A percentile compares a stretch with the other conserved stretches of the same genome.
phyloP scores from a whole-genome alignment of 1,140 invertebrate species.

The Heliconius himera region DNA sequence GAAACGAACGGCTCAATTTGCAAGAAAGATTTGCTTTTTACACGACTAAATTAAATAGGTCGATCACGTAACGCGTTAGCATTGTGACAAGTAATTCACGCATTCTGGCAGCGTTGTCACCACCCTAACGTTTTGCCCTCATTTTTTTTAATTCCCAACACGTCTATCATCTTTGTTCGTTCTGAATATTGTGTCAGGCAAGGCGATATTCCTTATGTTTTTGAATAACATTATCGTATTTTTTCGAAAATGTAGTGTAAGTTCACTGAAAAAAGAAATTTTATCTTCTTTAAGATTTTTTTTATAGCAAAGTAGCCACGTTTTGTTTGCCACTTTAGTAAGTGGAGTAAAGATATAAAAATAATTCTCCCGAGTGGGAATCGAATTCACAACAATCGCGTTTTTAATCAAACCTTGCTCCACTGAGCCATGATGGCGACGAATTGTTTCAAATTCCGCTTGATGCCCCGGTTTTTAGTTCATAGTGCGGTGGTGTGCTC shows the following conservation, averaged over 20 bases:
- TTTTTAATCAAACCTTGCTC: no score
- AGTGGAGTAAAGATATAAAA: no score
- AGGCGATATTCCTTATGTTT: conserved; percentile 37
- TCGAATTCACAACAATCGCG: no score
- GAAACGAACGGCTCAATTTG: conserved; percentile 5
- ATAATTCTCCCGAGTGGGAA: no score
- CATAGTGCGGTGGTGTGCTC: no score
- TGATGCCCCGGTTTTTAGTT: no score
- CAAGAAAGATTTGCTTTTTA: conserved; percentile 43
- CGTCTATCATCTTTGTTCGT: conserved; percentile 66
- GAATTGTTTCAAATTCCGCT: no score
- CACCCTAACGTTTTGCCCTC: conserved; percentile 55
- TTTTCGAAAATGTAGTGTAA: neutral
- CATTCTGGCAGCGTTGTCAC: conserved; percentile 56
- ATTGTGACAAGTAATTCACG: conserved; percentile 63
- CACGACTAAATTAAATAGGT: conserved; percentile 59
- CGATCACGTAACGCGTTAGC: conserved; percentile 60
- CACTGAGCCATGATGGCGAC: no score
- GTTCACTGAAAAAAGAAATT: no score
- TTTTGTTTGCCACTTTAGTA: no score
- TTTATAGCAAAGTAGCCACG: no score
- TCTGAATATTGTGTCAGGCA: conserved; percentile 53
- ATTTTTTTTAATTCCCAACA: conserved; percentile 68
- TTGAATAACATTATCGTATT: conserved; percentile 22
- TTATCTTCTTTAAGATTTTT: no score